Evolutionary conservation across 2,113 vertebrate species (phyloP), one percentile per base, ranked within the genome.

Genomic region (Periophthalmus modestus): DNA sequence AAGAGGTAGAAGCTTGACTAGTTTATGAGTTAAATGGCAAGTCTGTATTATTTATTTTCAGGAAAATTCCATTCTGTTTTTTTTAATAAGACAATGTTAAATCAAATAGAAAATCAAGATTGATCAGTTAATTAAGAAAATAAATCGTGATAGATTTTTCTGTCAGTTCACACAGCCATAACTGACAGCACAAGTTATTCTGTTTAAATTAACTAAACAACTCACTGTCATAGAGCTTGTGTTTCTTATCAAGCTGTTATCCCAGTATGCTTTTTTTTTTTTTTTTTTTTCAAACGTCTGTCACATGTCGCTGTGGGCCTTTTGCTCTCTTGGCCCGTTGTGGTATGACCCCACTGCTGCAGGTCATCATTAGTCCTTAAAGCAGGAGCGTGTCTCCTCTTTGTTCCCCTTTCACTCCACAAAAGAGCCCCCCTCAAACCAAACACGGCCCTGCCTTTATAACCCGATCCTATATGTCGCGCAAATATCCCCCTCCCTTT

Each of bases 361-460:
- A 78, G 82, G 88, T 91, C 91, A 85, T 83, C 74, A 78, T 83
- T 71, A 68, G 46, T 75, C 62, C 82, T 83, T 71, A 77, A 73
- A 87, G 69, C 74, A 80, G 77, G 77, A 87, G 88, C 74, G 87
- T 86, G 89, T 72, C 78, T 81, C 78, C 71, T 76, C 85, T 87
- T 89, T 88, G 82, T 88, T 89, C 81, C 81, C 68, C 74, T 83
- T 87, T 90, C 75, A 77, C 72, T 83, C 71, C 39, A 79, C 68
- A 89, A 85, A 77, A 73, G 69, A 61, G 82, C 52, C 71, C 71
- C 58, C 71, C 69, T 81, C 73, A 87, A 82, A 85, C 77, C 85
- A 89, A 89, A 90, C 85, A 87, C 84, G 18, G 68, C 66, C 78
- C 3, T 84, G 87, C 79, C 79, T 77, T 86, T 71, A 76, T 72